Evolutionary conservation across 2,113 vertebrate genomes (phyloP), one percentile per base, ranked within the genome.

Genomic region (Hiodon alosoides): DNA sequence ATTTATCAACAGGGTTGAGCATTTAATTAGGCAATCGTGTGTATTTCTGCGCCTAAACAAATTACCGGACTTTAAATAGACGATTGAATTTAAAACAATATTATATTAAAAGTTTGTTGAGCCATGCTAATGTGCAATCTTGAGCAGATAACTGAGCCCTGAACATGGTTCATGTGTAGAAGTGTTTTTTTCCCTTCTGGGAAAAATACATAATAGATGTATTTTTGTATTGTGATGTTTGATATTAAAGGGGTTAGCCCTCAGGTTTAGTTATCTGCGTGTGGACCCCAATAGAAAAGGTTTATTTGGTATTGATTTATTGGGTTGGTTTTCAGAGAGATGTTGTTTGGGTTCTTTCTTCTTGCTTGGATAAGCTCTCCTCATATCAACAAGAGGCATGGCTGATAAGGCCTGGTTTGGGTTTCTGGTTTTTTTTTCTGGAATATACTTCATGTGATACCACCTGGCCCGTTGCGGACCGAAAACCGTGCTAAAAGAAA

Each of bases 371-470:
- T 67, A 59, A 65, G 73, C 65, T 59, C 13, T n/a, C 57, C 65
- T 67, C 64, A 74, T 67, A 58, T 74, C 46, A 14, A 67, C 11
- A 53, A 48, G 53, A 74, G 52, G 73, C 54, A 58, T 53, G 73
- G 47, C 65, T 67, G 65, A 74, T 72, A 72, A 72, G 53, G n/a
- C 31, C 60, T 50, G 46, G 70, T 55, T 59, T 60, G 57, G 46
- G 70, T 31, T 51, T 67, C 13, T 16, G 73, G 8, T 46, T 55
- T 58, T 74, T 67, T 58, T 74, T 31, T 57, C 73, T 46, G 64
- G 31, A n/a, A 71, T 50, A 60, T 48, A 14, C 46, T 57, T 60
- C 31, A 50, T 55, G 14, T 72, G 70, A 31, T 10, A 72, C 7
- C 3, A 55, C 50, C 52, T 67, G 46, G 31, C 17, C 7, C 46